Conservation (phyloP, 2,888 invertebrate species). For the Xiphydria camelus region DNA sequence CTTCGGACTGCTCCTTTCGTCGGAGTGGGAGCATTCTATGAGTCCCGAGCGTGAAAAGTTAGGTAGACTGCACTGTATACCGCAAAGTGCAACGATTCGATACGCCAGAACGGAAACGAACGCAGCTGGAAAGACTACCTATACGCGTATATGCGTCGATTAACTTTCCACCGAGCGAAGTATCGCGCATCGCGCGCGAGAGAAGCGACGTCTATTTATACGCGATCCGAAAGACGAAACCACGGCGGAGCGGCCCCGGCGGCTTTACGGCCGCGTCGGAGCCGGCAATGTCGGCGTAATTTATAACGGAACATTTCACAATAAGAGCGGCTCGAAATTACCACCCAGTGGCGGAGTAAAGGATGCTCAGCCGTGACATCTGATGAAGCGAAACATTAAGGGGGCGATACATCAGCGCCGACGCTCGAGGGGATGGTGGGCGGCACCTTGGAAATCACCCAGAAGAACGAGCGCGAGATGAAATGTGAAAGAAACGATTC, state of each 20-base stretch:
- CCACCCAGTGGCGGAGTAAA: conserved; percentile 53
- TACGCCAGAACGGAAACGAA: no score
- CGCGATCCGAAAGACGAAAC: conserved; percentile 27
- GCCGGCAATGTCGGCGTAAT: conserved; percentile 26
- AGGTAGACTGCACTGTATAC: no score
- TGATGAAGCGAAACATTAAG: conserved; percentile 40
- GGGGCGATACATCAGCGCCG: conserved; percentile 15
- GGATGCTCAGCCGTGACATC: conserved; percentile 51
- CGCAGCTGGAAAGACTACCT: no score
- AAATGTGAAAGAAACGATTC: conserved; percentile 46
- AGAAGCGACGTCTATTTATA: conserved; percentile 10
- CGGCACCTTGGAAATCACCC: conserved; percentile 48
- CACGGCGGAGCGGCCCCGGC: no score
- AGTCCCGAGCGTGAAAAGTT: no score
- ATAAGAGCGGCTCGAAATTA: conserved; percentile 50
- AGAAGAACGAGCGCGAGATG: conserved; percentile 36
- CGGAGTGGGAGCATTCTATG: no score
- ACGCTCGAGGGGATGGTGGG: conserved; percentile 31
- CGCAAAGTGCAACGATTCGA: no score
- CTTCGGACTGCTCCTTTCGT: no score
- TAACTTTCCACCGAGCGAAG: no score
- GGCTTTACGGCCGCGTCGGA: conserved; percentile 27
- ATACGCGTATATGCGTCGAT: no score
- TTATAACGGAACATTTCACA: conserved; percentile 39
- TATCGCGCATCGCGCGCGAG: no score